Evolutionary conservation across 2,888 invertebrate genomes (phyloP).

Genomic region (Cecidostiba fungosa): DNA sequence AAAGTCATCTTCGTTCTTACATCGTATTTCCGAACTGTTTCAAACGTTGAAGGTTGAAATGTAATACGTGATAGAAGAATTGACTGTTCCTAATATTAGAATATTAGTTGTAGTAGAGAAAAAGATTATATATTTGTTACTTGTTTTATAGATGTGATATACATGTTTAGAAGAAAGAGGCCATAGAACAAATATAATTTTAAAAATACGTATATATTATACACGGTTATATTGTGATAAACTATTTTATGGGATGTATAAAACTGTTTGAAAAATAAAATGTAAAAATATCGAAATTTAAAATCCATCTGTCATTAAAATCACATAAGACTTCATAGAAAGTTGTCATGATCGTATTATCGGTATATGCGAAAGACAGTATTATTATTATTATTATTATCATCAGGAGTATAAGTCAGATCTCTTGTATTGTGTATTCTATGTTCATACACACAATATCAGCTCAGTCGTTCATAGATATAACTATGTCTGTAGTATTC

Average conservation of each 20-base stretch:
- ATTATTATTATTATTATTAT: too few species aligned
- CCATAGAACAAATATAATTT: neutral
- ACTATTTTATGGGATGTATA: slow-evolving; percentile 9
- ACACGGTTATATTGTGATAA: slow-evolving; percentile 18
- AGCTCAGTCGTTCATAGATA: too few species aligned
- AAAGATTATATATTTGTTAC: slow-evolving; percentile 9
- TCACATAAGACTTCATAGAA: neutral
- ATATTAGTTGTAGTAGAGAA: neutral
- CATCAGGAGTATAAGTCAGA: too few species aligned
- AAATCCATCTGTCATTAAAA: neutral
- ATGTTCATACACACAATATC: too few species aligned
- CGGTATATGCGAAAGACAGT: too few species aligned
- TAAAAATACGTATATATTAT: slow-evolving; percentile 1
- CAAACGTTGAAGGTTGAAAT: neutral
- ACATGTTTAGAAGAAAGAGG: neutral
- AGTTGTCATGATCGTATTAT: neutral
- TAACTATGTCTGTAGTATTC: too few species aligned
- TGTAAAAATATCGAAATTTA: neutral
- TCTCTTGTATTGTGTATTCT: too few species aligned
- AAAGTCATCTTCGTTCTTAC: neutral
- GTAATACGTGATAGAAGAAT: neutral
- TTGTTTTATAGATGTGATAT: slow-evolving; percentile 8
- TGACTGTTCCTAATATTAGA: slow-evolving; percentile 11
- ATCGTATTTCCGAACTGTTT: neutral
- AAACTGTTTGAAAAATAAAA: neutral